Evolutionary conservation across 2,797 vertebrate genomes (phyloP).

Genomic region (Rachycentron canadum): DNA sequence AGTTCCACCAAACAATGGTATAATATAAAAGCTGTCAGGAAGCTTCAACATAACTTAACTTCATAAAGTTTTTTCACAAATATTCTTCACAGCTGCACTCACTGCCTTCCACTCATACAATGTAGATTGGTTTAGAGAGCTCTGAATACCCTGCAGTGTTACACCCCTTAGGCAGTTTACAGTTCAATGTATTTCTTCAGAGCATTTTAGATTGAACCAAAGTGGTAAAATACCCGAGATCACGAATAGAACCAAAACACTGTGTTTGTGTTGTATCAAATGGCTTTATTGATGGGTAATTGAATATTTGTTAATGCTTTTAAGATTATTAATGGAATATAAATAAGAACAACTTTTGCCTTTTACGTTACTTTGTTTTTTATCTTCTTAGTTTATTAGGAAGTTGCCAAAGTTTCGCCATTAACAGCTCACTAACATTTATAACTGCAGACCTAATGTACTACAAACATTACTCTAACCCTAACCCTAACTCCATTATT

Average conservation of each 20-base stretch:
- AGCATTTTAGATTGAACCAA: slow-evolving; percentile 10
- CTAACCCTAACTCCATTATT: background rate
- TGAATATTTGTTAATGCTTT: background rate
- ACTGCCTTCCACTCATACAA: background rate
- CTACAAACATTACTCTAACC: background rate
- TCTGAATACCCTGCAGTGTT: background rate
- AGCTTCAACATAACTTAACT: slow-evolving; percentile 2
- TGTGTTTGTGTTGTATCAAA: background rate
- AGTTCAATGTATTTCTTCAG: slow-evolving; percentile 11
- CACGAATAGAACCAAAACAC: too few relatives aligned
- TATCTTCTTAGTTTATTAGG: background rate
- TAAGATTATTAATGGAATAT: background rate
- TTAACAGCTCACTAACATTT: background rate
- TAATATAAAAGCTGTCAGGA: slow-evolving; percentile 4
- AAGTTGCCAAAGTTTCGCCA: background rate
- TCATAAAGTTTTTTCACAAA: background rate
- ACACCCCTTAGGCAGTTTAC: background rate
- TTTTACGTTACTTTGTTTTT: background rate
- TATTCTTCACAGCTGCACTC: background rate
- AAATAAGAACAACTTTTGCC: background rate
- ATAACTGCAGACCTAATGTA: background rate
- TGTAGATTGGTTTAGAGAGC: background rate
- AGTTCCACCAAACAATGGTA: background rate
- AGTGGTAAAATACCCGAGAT: background rate
- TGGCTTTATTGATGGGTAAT: background rate